Evolutionary conservation across 2,797 vertebrate species (phyloP).

Genomic region (Malacoctenus gilli): DNA sequence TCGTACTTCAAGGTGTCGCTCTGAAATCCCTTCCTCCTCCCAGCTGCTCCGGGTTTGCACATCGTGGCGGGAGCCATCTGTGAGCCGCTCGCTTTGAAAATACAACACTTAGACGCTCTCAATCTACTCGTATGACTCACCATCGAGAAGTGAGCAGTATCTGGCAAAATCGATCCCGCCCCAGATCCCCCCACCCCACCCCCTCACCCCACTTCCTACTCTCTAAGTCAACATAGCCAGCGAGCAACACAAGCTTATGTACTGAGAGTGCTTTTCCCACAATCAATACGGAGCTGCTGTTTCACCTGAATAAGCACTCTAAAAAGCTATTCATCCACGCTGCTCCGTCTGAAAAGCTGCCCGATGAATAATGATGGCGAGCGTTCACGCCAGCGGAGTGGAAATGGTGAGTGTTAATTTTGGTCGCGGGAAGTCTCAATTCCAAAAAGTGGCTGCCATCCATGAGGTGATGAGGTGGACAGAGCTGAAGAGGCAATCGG

Average conservation of each 20-base stretch:
- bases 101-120: slow-evolving; percentile 17
- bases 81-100: slow-evolving; percentile 30
- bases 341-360: slow-evolving; percentile 3
- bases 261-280: slow-evolving; percentile 25
- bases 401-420: not conserved
- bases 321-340: slow-evolving; percentile 31
- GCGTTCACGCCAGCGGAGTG: no score
- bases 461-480: not conserved
- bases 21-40: not conserved
- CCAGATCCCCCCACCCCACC: no score
- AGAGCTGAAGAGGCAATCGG: no score
- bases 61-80: not conserved
- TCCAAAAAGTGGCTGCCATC: no score
- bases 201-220: slow-evolving; percentile 41
- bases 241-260: slow-evolving; percentile 30
- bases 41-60: not conserved
- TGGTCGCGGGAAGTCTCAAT: not conserved
- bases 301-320: slow-evolving; percentile 49
- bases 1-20: not conserved
- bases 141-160: slow-evolving; percentile 12
- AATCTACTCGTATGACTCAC: slow-evolving; percentile 42
- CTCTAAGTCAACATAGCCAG: slow-evolving; percentile 40
- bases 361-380: slow-evolving; percentile 25
- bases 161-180: slow-evolving; percentile 41
- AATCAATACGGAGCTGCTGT: slow-evolving; percentile 46